These are phyloP conservation scores for Rutpela maculata DNA, from an alignment of 2,888 invertebrate genomes.

Conservation along the genomic window DNA sequence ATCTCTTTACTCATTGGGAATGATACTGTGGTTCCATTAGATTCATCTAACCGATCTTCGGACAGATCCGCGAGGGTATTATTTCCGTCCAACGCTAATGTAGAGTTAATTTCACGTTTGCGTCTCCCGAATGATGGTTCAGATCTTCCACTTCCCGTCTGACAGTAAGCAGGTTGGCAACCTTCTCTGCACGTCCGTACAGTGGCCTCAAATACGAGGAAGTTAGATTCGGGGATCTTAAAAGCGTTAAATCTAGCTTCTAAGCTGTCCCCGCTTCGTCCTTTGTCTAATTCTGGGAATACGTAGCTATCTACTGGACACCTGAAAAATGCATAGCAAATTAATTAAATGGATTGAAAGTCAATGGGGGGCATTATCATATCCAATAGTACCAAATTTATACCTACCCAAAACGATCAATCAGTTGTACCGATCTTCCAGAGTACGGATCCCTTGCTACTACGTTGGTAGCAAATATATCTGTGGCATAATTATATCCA, in stretches of 20 bases:
- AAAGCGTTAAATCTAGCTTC: constrained; percentile 96
- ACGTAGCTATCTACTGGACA: constrained; percentile 95
- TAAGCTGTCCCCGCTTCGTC: constrained; percentile 89
- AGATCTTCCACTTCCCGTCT: constrained; percentile 82
- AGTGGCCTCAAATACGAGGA: constrained; percentile 94
- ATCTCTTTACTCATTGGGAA: constrained; percentile 69
- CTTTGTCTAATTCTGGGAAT: constrained; percentile 91
- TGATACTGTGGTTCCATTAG: constrained; percentile 65
- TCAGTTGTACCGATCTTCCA: constrained; percentile 91
- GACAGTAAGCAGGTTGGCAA: constrained; percentile 93
- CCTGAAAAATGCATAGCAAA: constrained; percentile 73
- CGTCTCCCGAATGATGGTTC: constrained; percentile 89
- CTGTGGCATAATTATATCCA: constrained; percentile 90
- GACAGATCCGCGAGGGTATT: constrained; percentile 43
- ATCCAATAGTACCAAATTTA: not conserved
- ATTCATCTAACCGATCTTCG: constrained; percentile 58
- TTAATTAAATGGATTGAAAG: not conserved
- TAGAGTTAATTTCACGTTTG: constrained; percentile 75
- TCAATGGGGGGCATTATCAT: not conserved
- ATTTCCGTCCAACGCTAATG: constrained; percentile 58
- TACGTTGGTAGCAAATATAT: constrained; percentile 95
- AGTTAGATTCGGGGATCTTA: constrained; percentile 95
- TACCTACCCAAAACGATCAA: constrained; percentile 90
- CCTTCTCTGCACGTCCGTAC: constrained; percentile 92
- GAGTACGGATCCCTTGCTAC: constrained; percentile 95